Percentiles rank a stretch among this genome's conserved stretches.
Evolutionary conservation across 2,113 vertebrate species (phyloP).

Genomic region (Ancistrus triradiatus): DNA sequence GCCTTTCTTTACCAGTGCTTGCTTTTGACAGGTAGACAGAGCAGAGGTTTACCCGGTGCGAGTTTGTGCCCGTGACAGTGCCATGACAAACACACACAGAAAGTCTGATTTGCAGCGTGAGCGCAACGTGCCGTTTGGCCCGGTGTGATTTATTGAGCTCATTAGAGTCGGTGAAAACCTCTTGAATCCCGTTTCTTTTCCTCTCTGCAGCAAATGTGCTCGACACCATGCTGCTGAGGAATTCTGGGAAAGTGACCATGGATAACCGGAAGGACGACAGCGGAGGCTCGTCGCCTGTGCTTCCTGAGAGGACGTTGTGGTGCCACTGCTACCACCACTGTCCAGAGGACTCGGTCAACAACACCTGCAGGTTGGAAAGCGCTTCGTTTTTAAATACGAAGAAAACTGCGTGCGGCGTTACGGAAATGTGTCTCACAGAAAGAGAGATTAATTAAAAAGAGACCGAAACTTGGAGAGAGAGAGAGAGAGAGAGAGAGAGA

Average conservation of each 20-base stretch:
- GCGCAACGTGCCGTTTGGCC: background rate
- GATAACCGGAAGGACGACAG: slow-evolving; percentile 72
- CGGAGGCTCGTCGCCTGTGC: slow-evolving; percentile 64
- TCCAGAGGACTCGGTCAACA: slow-evolving; percentile 87
- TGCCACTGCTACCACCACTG: slow-evolving; percentile 94
- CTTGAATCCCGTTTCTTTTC: slow-evolving; percentile 3
- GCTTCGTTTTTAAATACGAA: too few species aligned
- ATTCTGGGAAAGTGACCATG: slow-evolving; percentile 76
- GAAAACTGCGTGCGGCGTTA: too few species aligned
- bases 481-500: too few species aligned
- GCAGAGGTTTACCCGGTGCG: slow-evolving; percentile 32
- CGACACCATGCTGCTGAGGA: slow-evolving; percentile 82
- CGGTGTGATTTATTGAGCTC: background rate
- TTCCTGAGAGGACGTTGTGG: slow-evolving; percentile 72
- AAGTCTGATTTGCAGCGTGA: background rate
- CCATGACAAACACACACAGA: slow-evolving; percentile 38
- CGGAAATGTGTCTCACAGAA: too few species aligned
- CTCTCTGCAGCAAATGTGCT: slow-evolving; percentile 67
- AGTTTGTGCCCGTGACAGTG: slow-evolving; percentile 36
- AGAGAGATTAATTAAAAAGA: too few species aligned
- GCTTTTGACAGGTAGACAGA: slow-evolving; percentile 46
- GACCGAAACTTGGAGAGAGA: too few species aligned
- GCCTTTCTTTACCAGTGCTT: slow-evolving; percentile 42
- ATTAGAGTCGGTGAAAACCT: background rate
- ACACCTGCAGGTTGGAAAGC: slow-evolving; percentile 87